These are phyloP conservation scores for Deroptyus accipitrinus DNA, from an alignment of 2,113 vertebrate species.

Conservation along the genomic window DNA sequence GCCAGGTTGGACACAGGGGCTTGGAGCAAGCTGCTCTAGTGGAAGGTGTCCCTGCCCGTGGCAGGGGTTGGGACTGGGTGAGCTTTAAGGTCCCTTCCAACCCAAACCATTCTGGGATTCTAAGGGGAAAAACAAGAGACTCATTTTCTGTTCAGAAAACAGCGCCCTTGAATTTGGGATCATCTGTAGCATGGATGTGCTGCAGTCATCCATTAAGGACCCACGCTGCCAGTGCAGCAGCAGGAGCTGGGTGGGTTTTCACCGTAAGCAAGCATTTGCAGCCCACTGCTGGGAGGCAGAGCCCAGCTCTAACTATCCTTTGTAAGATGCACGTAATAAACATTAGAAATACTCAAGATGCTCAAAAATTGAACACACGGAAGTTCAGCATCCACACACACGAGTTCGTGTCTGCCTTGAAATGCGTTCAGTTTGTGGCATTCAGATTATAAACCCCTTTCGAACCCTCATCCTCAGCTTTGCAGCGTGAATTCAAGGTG, in stretches of 20 bases:
- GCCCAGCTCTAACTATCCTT: not conserved
- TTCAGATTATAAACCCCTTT: not conserved
- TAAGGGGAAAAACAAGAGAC: not conserved
- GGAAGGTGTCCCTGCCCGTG: not conserved
- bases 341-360: not conserved
- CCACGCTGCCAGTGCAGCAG: fast-evolving
- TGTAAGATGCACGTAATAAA: not conserved
- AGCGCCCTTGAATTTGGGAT: not conserved
- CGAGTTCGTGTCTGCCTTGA: not conserved
- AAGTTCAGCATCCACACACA: not conserved
- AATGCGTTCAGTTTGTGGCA: not conserved
- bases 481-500: not conserved
- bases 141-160: not conserved
- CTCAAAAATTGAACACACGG: not conserved
- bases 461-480: not conserved
- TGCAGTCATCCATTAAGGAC: not conserved
- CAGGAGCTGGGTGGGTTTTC: not conserved
- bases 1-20: too few species aligned
- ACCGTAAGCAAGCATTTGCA: not conserved
- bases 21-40: not conserved
- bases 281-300: not conserved
- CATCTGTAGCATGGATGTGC: not conserved
- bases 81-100: not conserved
- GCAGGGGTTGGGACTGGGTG: not conserved
- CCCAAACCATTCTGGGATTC: not conserved